Base-by-base conservation (phyloP, 2,888 invertebrate species). In the Andrena flavipes region DNA sequence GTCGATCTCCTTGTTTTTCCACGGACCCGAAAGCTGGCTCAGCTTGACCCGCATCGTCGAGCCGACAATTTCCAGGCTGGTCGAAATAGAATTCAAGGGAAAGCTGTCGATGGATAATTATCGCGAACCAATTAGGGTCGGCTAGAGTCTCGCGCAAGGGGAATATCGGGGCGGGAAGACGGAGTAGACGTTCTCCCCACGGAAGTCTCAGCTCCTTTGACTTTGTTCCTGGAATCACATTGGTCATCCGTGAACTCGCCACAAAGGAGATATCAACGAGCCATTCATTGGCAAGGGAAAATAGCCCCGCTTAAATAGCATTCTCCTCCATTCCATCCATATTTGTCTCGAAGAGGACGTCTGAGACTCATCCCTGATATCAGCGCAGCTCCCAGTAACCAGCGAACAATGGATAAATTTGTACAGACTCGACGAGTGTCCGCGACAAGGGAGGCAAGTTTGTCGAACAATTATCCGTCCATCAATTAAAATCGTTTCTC, bases 21-120 rank as follows among this genome's bases (percentile, higher is more conserved):
- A 29, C 51, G 26, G 23, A 16, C 29, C 76, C 80, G 62, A 75
- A 80, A 87, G 87, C 88, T 87, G 84, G 84, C 80, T 87, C 88
- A 88, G 91, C 90, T 91, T 91, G 90, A 91, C 91, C 91, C 90
- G 92, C 90, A 91, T 91, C 89, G 90, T 80, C 84, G 83, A 80
- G 73, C 68, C 84, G 79, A 74, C 82, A 82, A 84, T 84, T 85
- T 87, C 84, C 86, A 72, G 62, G 29, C 51, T 30, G 65, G 49
- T 68, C 76, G 72, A 74, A 87, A 81, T 77, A 72, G 84, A 84
- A 87, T 83, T 75, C 71, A 63, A 71, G 80, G 69, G 82, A 82
- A 83, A 79, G 63, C 80, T 60, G 29, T 48, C 59, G 60, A 71
- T 82, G 84, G 90, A 90, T 91, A 91, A 92, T 92, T 90, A 91